phyloP scores from a whole-genome alignment of 1,140 invertebrate species.

The Phenacoccus solenopsis region DNA sequence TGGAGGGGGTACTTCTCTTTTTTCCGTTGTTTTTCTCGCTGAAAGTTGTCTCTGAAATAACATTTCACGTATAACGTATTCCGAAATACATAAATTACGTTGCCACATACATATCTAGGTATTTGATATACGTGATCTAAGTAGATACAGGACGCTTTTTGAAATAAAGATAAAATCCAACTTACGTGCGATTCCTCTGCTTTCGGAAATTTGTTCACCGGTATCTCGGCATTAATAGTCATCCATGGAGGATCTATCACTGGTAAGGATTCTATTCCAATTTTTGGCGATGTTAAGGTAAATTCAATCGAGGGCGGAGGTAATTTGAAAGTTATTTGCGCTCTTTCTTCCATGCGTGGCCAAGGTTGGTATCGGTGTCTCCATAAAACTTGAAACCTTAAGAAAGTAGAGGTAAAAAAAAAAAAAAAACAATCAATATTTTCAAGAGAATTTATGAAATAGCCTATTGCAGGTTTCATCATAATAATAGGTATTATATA shows the following conservation, averaged over 20 bases:
- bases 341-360: slow-evolving; percentile 96
- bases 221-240: slow-evolving; percentile 38
- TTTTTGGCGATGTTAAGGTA: slow-evolving; percentile 94
- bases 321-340: slow-evolving; percentile 87
- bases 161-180: not conserved
- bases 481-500: too few species aligned
- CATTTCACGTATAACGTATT: not conserved
- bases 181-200: slow-evolving; percentile 4
- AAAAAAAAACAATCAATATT: not conserved
- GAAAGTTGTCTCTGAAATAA: not conserved
- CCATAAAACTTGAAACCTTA: slow-evolving; percentile 87
- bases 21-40: not conserved
- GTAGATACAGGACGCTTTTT: too few species aligned
- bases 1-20: not conserved
- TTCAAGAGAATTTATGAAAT: too few species aligned
- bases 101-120: not conserved
- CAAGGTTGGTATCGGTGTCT: slow-evolving; percentile 95
- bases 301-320: slow-evolving; percentile 98
- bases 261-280: slow-evolving; percentile 84
- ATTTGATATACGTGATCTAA: too few species aligned
- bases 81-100: not conserved
- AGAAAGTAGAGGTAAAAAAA: not conserved
- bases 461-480: too few species aligned
- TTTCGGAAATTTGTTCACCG: slow-evolving; percentile 5
- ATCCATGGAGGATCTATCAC: slow-evolving; percentile 99